Percentiles rank a stretch among this genome's conserved stretches.
Evolutionary conservation across 1,140 invertebrate genomes (phyloP).

Genomic region (Hypothenemus hampei): DNA sequence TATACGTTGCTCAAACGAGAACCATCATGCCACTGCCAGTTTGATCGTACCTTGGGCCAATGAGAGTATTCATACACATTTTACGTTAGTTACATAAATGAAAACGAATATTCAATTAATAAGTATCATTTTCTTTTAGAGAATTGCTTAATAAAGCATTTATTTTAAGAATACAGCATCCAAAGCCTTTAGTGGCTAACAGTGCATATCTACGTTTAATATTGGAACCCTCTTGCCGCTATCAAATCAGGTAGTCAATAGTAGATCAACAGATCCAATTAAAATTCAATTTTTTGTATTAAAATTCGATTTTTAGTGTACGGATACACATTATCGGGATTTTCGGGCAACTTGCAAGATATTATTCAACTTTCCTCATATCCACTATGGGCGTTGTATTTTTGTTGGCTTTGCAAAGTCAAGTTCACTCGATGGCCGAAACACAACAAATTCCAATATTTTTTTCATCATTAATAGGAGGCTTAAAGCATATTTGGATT

Average conservation of each 20-base stretch:
- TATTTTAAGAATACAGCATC: constrained; percentile 49
- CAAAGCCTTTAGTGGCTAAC: constrained; percentile 42
- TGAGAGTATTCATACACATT: constrained; percentile 54
- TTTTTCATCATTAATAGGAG: constrained; percentile 43
- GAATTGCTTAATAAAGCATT: constrained; percentile 44
- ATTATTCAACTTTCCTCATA: constrained; percentile 45
- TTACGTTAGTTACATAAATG: constrained; percentile 48
- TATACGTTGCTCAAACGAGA: constrained; percentile 43
- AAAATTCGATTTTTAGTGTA: constrained; percentile 44
- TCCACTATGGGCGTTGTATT: constrained; percentile 45
- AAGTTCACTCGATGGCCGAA: constrained; percentile 36
- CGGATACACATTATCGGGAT: constrained; percentile 36
- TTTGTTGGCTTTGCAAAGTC: constrained; percentile 44
- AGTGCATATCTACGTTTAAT: constrained; percentile 49
- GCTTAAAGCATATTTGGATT: constrained; percentile 44
- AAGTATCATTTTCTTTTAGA: background rate
- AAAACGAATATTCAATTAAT: background rate
- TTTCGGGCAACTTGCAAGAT: constrained; percentile 44
- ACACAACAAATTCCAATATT: constrained; percentile 38
- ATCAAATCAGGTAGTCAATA: constrained; percentile 52
- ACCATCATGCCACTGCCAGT: constrained; percentile 55
- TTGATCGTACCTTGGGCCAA: constrained; percentile 62
- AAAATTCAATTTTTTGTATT: no score
- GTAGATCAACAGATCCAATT: no score
- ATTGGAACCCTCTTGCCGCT: constrained; percentile 56